phyloP scores from a whole-genome alignment of 2,888 invertebrate species.

The Cosmopolites sordidus region DNA sequence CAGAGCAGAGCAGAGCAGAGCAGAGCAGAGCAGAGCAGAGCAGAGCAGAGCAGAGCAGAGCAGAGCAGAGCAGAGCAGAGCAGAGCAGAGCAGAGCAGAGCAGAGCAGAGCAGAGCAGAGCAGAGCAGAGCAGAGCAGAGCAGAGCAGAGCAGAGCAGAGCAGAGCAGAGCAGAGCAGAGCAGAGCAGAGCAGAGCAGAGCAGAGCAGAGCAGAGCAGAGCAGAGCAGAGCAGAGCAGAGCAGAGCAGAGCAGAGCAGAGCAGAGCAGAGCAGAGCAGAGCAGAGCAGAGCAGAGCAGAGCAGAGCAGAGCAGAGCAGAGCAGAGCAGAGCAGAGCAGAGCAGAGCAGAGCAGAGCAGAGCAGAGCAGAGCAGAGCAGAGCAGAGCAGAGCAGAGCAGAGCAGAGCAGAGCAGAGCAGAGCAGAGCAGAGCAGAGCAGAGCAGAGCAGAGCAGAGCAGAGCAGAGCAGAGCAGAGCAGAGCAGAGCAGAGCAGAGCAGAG shows the following conservation, averaged over 20 bases:
- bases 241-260: constrained; percentile 3
- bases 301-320: constrained; percentile 3
- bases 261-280: constrained; percentile 3
- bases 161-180: constrained; percentile 3
- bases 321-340: constrained; percentile 3
- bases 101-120: constrained; percentile 3
- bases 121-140: constrained; percentile 3
- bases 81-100: constrained; percentile 3
- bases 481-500: constrained; percentile 3
- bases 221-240: constrained; percentile 3
- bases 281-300: constrained; percentile 3
- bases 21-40: constrained; percentile 1
- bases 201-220: constrained; percentile 3
- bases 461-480: constrained; percentile 3
- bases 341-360: constrained; percentile 3
- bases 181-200: constrained; percentile 3
- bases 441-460: constrained; percentile 3
- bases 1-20: constrained; percentile 3
- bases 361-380: constrained; percentile 3
- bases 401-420: constrained; percentile 3
- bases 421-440: constrained; percentile 3
- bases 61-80: constrained; percentile 3
- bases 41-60: constrained; percentile 3
- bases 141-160: constrained; percentile 3
- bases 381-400: constrained; percentile 3